Evolutionary conservation across 1,140 invertebrate species (phyloP).

Genomic region (Panagrolaimus sp.): DNA sequence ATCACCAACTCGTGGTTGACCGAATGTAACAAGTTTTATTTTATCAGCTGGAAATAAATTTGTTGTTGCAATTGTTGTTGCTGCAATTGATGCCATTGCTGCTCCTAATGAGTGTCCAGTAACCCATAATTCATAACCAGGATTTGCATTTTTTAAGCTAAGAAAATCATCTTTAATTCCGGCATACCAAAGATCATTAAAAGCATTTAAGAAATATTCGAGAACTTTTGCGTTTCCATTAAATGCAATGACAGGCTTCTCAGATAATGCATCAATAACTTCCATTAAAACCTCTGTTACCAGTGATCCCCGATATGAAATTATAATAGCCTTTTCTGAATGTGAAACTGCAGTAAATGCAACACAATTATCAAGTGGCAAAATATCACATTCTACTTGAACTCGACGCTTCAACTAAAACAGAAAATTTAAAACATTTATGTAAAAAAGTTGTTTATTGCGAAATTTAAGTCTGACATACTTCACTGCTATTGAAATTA

Average conservation of each 20-base stretch:
- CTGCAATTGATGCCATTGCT: too few species aligned
- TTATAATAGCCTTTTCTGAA: constrained; percentile 33
- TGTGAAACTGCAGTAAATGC: constrained; percentile 38
- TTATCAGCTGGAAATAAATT: too few species aligned
- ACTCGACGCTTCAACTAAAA: too few species aligned
- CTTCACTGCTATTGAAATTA: too few species aligned
- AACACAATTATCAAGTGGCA: constrained; percentile 32
- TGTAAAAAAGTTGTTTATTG: too few species aligned
- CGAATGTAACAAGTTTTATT: constrained; percentile 26
- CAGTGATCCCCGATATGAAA: constrained; percentile 29
- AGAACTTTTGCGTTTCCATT: constrained; percentile 39
- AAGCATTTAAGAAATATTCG: constrained; percentile 40
- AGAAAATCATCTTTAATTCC: constrained; percentile 36
- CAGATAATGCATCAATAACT: too few species aligned
- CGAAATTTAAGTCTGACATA: too few species aligned
- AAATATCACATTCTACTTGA: constrained; percentile 26
- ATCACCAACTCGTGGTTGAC: constrained; percentile 9
- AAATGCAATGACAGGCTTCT: not conserved
- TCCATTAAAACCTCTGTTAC: too few species aligned
- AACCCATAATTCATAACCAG: constrained; percentile 39
- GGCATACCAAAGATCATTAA: constrained; percentile 31
- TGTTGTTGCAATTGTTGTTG: too few species aligned
- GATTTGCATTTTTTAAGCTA: constrained; percentile 22
- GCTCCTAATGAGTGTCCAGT: constrained; percentile 33
- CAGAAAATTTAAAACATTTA: too few species aligned